Conservation (phyloP, 2,113 vertebrate species). For the Paramisgurnus dabryanus region DNA sequence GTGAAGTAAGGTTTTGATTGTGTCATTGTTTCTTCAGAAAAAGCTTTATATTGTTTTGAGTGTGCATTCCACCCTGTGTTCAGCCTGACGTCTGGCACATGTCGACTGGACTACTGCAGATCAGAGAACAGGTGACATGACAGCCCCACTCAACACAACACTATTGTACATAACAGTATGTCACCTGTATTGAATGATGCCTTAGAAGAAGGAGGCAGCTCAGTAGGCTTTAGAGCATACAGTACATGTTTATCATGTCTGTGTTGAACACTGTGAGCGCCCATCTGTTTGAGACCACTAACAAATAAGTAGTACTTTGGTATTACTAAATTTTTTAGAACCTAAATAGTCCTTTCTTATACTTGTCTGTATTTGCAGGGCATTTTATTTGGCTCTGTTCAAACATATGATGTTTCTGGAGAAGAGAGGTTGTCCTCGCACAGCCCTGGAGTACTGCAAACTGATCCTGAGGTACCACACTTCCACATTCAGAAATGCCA, state of each 20-base stretch:
- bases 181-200: too few species aligned
- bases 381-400: constrained; percentile 92
- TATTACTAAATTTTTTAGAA: too few species aligned
- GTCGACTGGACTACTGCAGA: constrained; percentile 89
- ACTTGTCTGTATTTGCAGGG: constrained; percentile 70
- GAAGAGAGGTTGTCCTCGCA: constrained; percentile 93
- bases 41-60: constrained; percentile 92
- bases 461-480: constrained; percentile 86
- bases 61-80: constrained; percentile 93
- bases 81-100: constrained; percentile 88
- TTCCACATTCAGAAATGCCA: neutral
- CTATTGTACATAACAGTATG: too few species aligned
- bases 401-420: constrained; percentile 96
- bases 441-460: constrained; percentile 94
- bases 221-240: too few species aligned
- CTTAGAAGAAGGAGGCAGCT: too few species aligned
- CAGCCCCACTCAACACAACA: too few species aligned
- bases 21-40: constrained; percentile 72
- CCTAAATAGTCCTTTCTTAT: constrained; percentile 7
- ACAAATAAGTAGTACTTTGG: too few species aligned
- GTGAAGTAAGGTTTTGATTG: neutral
- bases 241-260: too few species aligned
- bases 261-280: too few species aligned
- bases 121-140: constrained; percentile 88
- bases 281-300: too few species aligned